Percentiles rank a stretch among this genome's conserved stretches.
Conservation (phyloP, 2,113 vertebrate species). For the Aleadryas rufinucha region DNA sequence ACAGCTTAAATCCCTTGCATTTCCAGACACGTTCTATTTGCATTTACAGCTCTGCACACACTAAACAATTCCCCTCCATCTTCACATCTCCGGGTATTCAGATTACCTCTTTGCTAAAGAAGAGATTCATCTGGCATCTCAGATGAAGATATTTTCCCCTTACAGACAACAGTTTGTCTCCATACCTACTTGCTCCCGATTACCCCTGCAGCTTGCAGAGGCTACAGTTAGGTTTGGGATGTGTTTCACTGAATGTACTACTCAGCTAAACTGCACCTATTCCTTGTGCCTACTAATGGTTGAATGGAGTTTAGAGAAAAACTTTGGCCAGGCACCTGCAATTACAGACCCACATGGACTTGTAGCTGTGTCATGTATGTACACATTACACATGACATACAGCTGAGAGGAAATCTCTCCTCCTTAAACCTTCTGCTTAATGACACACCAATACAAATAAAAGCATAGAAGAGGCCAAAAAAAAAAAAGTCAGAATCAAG, state of each 20-base stretch:
- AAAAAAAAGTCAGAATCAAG: not conserved
- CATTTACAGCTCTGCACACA: not conserved
- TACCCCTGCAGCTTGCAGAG: not conserved
- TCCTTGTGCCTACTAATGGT: not conserved
- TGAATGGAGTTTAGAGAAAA: not conserved
- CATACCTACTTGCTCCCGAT: not conserved
- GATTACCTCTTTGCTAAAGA: not conserved
- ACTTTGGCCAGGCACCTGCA: not conserved
- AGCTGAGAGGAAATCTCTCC: not conserved
- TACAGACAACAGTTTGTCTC: not conserved
- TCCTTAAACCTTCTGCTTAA: not conserved
- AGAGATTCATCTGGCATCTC: not conserved
- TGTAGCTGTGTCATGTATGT: not conserved
- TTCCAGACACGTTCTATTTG: not conserved
- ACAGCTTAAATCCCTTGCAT: not conserved
- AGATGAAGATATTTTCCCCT: not conserved
- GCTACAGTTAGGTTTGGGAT: not conserved
- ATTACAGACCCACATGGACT: not conserved
- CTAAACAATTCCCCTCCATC: not conserved
- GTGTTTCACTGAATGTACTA: not conserved
- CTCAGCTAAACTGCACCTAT: not conserved
- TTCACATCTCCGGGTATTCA: not conserved
- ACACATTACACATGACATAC: fast-evolving
- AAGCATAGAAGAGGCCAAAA: not conserved
- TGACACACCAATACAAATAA: not conserved